phyloP scores from a whole-genome alignment of 2,888 invertebrate genomes.

The Hypselothyrea guttata region DNA sequence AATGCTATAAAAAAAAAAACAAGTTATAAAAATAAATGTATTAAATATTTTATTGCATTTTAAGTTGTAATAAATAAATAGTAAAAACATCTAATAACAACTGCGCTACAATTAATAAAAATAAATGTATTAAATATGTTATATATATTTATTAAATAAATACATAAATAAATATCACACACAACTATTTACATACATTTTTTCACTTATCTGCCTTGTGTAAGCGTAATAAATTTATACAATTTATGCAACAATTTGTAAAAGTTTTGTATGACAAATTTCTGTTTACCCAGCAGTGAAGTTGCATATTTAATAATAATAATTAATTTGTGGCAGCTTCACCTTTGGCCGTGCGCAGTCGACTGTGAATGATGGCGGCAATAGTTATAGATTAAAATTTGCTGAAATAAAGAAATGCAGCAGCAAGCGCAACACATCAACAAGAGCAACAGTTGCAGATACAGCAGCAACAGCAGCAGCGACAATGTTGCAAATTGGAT shows the following conservation, averaged over 20 bases:
- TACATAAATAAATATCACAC: no score
- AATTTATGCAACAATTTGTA: neutral
- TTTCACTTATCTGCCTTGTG: no score
- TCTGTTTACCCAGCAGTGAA: constrained; percentile 1
- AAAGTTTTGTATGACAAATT: constrained; percentile 1
- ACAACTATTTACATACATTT: no score
- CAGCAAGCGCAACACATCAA: constrained; percentile 60
- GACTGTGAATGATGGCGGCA: constrained; percentile 49
- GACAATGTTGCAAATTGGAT: constrained; percentile 43
- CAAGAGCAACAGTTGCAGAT: constrained; percentile 47
- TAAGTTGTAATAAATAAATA: no score
- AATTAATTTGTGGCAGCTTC: constrained; percentile 15
- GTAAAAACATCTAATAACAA: no score
- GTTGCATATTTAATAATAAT: constrained; percentile 7
- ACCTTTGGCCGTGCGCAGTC: constrained; percentile 1
- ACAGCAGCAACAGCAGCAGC: constrained; percentile 17
- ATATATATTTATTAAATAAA: no score
- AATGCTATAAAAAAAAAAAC: no score
- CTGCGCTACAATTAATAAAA: no score
- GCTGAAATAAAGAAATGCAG: constrained; percentile 38
- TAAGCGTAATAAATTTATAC: neutral
- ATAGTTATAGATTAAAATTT: constrained; percentile 41
- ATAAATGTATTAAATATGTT: no score
- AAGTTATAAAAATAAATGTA: no score
- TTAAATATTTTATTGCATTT: no score